These are phyloP conservation scores for Chalcosyrphus nemorum DNA, from an alignment of 2,888 invertebrate species.

Conservation along the genomic window DNA sequence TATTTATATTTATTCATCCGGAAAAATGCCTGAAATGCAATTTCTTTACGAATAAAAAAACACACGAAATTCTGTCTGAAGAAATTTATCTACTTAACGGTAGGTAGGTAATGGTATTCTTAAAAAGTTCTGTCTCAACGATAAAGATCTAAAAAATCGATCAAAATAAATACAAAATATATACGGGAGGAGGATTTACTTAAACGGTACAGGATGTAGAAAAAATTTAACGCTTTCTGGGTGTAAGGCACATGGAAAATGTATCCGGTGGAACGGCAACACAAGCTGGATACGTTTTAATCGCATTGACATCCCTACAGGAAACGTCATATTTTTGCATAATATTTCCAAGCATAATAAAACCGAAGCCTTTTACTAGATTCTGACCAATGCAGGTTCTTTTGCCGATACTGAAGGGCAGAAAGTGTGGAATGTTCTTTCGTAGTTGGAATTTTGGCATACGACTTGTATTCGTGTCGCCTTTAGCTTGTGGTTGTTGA, in stretches of 20 bases:
- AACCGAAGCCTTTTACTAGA: conserved; percentile 88
- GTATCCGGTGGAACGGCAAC: conserved; percentile 89
- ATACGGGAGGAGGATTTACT: background rate
- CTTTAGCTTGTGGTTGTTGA: conserved; percentile 12
- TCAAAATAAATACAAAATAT: conserved; percentile 41
- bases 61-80: background rate
- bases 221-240: conserved; percentile 78
- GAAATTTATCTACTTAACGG: conserved; percentile 40
- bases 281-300: conserved; percentile 86
- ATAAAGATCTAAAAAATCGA: conserved; percentile 54
- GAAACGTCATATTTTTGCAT: conserved; percentile 87
- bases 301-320: conserved; percentile 82
- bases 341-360: conserved; percentile 87
- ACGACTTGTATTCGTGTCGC: background rate
- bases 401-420: conserved; percentile 92
- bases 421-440: conserved; percentile 86
- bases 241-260: conserved; percentile 84
- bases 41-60: no score
- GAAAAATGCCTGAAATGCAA: conserved; percentile 42
- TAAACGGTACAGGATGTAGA: background rate
- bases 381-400: conserved; percentile 91
- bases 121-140: background rate
- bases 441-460: conserved; percentile 74
- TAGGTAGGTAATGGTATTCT: background rate
- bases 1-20: conserved; percentile 41